A percentile compares a stretch with the other conserved stretches of the same genome.
Conservation (phyloP, 1,140 invertebrate species). For the Colletes gigas region DNA sequence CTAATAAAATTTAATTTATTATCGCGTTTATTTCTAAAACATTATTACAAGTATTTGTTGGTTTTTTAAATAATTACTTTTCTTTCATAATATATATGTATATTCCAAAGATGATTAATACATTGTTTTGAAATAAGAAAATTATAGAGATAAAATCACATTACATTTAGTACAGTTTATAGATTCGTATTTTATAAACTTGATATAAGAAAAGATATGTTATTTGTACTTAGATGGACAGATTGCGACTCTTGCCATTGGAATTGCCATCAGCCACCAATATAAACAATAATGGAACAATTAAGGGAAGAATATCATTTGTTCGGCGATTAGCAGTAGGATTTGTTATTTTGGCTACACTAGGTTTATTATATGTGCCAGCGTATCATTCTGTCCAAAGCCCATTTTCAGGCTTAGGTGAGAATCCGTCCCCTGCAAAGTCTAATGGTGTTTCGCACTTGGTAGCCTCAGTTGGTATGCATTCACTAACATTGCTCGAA, state of each 20-base stretch:
- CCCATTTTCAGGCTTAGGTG: constrained; percentile 76
- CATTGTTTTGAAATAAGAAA: neutral
- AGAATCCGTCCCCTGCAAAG: constrained; percentile 71
- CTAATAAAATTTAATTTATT: constrained; percentile 9
- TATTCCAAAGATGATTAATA: too few relatives aligned
- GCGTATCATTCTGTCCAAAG: constrained; percentile 78
- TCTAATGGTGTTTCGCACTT: constrained; percentile 67
- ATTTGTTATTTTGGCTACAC: constrained; percentile 73
- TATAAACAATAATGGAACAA: constrained; percentile 59
- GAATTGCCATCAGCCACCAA: constrained; percentile 68
- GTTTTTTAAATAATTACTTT: neutral
- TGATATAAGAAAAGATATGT: neutral
- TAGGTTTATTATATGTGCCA: constrained; percentile 78
- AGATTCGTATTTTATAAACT: constrained; percentile 13
- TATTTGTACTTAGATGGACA: constrained; percentile 69
- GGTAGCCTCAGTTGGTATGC: constrained; percentile 75
- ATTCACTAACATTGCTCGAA: constrained; percentile 63
- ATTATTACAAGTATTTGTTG: neutral
- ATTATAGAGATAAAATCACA: neutral
- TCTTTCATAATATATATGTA: too few relatives aligned
- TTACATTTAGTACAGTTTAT: neutral
- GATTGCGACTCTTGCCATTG: constrained; percentile 68
- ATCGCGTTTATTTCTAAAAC: neutral
- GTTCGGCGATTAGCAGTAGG: constrained; percentile 72
- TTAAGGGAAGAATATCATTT: constrained; percentile 74